A percentile compares a stretch with the other conserved stretches of the same genome.
Conservation (phyloP, 2,113 vertebrate species). For the Lethenteron camtschaticum region DNA sequence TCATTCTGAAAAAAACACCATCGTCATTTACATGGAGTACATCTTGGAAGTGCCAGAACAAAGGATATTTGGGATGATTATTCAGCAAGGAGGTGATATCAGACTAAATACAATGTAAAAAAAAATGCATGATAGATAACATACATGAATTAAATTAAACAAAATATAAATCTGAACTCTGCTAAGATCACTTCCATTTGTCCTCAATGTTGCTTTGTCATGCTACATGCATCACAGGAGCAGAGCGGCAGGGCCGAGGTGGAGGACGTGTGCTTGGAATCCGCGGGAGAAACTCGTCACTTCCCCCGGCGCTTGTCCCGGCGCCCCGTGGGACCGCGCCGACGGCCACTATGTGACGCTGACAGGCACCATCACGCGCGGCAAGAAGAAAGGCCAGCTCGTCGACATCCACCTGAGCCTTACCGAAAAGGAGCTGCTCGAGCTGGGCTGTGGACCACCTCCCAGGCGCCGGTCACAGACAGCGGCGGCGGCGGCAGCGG, state of each 20-base stretch:
- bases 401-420: slow-evolving; percentile 90
- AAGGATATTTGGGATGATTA: too few species aligned
- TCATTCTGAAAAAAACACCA: too few species aligned
- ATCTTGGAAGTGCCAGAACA: too few species aligned
- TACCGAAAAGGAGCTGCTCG: slow-evolving; percentile 67
- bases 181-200: slow-evolving; percentile 1
- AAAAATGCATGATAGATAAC: background rate
- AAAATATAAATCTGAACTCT: background rate
- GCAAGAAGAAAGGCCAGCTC: slow-evolving; percentile 94
- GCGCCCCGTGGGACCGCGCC: slow-evolving; percentile 46
- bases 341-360: slow-evolving; percentile 88
- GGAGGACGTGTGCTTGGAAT: background rate
- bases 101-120: background rate
- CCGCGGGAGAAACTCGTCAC: background rate
- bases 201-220: background rate
- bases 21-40: too few species aligned
- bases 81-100: too few species aligned
- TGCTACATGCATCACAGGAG: background rate
- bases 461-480: slow-evolving; percentile 15
- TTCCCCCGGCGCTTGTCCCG: slow-evolving; percentile 15
- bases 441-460: slow-evolving; percentile 53
- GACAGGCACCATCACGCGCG: slow-evolving; percentile 88
- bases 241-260: background rate
- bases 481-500: slow-evolving; percentile 13
- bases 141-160: background rate